phyloP scores from a whole-genome alignment of 2,797 vertebrate genomes.

The Leuciscus waleckii region DNA sequence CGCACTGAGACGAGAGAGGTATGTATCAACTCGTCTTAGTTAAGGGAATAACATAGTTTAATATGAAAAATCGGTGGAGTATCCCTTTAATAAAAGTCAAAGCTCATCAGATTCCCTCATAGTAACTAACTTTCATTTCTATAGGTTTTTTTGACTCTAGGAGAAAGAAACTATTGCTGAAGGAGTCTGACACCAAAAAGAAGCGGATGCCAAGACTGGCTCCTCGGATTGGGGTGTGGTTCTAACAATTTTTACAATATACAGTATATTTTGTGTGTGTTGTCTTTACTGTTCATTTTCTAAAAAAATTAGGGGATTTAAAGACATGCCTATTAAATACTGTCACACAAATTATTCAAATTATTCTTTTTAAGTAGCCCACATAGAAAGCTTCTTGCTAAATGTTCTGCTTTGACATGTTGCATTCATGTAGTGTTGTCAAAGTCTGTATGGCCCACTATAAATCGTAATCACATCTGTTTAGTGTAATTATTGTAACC shows the following conservation, averaged over 20 bases:
- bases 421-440: background rate
- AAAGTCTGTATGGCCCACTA: background rate
- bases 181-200: constrained; percentile 90
- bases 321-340: background rate
- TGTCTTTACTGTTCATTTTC: background rate
- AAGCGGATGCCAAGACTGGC: constrained; percentile 84
- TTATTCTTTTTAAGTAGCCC: background rate
- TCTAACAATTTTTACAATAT: constrained; percentile 63
- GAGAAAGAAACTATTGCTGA: constrained; percentile 91
- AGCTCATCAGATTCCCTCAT: background rate
- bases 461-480: background rate
- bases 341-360: constrained; percentile 3
- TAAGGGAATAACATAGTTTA: too few species aligned
- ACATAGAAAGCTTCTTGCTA: background rate
- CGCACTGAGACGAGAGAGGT: too few species aligned
- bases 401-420: background rate
- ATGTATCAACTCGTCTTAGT: too few species aligned
- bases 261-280: background rate
- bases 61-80: too few species aligned
- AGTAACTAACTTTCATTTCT: constrained; percentile 67
- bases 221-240: constrained; percentile 80
- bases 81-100: background rate
- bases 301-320: constrained; percentile 2
- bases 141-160: constrained; percentile 89
- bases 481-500: background rate